Percentiles rank a stretch among this genome's conserved stretches.
Conservation (phyloP, 2,888 invertebrate species). For the Subacronicta megacephala region DNA sequence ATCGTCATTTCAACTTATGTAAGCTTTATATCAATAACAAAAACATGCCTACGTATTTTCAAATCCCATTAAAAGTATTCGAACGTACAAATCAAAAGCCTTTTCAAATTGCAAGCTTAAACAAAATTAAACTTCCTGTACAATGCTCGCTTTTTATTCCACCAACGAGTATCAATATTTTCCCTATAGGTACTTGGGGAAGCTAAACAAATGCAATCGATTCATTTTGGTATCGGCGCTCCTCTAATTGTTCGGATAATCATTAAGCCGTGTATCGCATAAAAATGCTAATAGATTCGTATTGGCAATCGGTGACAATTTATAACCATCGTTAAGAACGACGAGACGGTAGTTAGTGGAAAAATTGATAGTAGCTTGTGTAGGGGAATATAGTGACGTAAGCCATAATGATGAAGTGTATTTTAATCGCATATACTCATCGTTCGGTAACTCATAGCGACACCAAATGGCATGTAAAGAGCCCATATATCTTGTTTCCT, state of each 20-base stretch:
- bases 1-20: not conserved
- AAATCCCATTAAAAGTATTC: constrained; percentile 5
- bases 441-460: constrained; percentile 43
- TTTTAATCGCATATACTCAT: constrained; percentile 53
- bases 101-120: constrained; percentile 15
- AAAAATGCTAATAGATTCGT: constrained; percentile 35
- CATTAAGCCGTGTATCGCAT: constrained; percentile 34
- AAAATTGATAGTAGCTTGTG: constrained; percentile 29
- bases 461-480: constrained; percentile 58
- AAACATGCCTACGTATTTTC: constrained; percentile 4
- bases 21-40: not conserved
- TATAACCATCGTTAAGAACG: constrained; percentile 29
- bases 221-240: constrained; percentile 28
- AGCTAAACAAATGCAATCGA: constrained; percentile 22
- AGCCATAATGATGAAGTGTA: constrained; percentile 58
- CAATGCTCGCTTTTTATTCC: constrained; percentile 20
- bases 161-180: constrained; percentile 26
- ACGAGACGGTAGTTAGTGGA: constrained; percentile 14
- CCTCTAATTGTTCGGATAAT: constrained; percentile 28
- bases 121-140: constrained; percentile 28
- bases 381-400: constrained; percentile 39
- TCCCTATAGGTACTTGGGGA: constrained; percentile 1
- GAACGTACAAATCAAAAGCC: constrained; percentile 4
- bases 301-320: constrained; percentile 24
- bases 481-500: constrained; percentile 61